A percentile compares a stretch with the other conserved stretches of the same genome.
Conservation (phyloP, 2,888 invertebrate genomes). For the Torymus tubicola region DNA sequence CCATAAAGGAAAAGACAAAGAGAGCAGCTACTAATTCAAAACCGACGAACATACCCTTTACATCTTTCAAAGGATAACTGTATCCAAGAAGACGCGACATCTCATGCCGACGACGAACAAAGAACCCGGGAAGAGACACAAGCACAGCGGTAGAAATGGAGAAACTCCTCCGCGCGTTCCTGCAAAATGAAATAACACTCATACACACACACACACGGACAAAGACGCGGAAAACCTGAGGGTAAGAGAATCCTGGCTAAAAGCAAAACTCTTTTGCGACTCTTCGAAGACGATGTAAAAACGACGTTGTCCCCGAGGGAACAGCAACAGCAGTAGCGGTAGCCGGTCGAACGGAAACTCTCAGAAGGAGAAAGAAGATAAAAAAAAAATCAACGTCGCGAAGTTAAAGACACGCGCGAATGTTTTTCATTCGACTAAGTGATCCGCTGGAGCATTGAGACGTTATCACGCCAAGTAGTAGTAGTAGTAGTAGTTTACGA, state of each 20-base stretch:
- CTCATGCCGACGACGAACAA: too few species aligned
- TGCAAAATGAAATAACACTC: too few species aligned
- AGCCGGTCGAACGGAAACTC: slow-evolving; percentile 15
- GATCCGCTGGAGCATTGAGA: slow-evolving; percentile 15
- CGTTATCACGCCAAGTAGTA: background rate
- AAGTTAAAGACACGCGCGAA: background rate
- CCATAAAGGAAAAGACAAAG: too few species aligned
- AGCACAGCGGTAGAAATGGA: too few species aligned
- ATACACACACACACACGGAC: too few species aligned
- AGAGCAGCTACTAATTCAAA: too few species aligned
- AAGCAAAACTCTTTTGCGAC: background rate
- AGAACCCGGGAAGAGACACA: too few species aligned
- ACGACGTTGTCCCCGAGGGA: background rate
- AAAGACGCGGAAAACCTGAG: background rate
- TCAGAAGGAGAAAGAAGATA: background rate
- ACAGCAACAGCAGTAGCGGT: background rate
- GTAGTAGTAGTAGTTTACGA: background rate
- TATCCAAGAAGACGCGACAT: too few species aligned
- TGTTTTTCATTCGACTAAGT: slow-evolving; percentile 29
- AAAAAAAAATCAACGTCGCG: background rate
- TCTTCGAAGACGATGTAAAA: slow-evolving; percentile 17
- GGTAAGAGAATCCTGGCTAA: background rate
- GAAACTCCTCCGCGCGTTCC: too few species aligned
- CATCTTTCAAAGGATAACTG: too few species aligned
- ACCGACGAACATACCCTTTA: too few species aligned